Base-by-base conservation (phyloP, 1,140 invertebrate species). In the Drosophila pandora region DNA sequence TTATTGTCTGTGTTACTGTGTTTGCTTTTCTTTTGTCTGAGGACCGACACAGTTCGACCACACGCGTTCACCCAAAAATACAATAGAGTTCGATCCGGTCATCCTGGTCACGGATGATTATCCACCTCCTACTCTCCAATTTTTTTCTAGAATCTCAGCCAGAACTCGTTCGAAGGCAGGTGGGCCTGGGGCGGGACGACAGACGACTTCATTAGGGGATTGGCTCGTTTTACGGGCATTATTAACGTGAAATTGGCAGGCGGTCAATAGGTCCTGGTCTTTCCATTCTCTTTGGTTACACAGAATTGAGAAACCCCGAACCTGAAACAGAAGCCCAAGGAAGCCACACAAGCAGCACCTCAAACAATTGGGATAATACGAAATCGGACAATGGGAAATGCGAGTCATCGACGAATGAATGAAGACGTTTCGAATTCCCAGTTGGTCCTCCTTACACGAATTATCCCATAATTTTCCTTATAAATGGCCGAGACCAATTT, bases 1-100 rank as follows among this genome's bases (percentile, higher is more conserved):
- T 88, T 88, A 87, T 88, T 83, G 79, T 88, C 79, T 88, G 79
- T 88, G 79, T 72, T 69, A 57, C 63, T 63, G 67, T 80, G 81
- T 88, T 87, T 81, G 52, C 80, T 83, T 82, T 73, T 58, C 72
- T 65, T 80, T 80, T 85, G 76, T 84, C 64, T 73, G 39, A 37
- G 22, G 53, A 25, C 32, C 59, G 54, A 28, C 25, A 13, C 68
- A 39, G 57, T 7, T 45, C 39, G 64, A 55, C 43, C 73, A 67
- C 72, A 71, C 52, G 59, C 57, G 61, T 60, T 47, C 56, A 77
- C 54, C 72, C 76, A 83, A 22, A 47, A 58, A 39, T 23, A 69
- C 43, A 49, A 49, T 68, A 13, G 39, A 30, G n/a, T 56, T 49
- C 65, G 25, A 48, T 47, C 65, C 25, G 65, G 65, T 55, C 41